Evolutionary conservation across 1,140 invertebrate species (phyloP), one percentile per base, ranked within the genome.

Genomic region (Lepidurus couesii): DNA sequence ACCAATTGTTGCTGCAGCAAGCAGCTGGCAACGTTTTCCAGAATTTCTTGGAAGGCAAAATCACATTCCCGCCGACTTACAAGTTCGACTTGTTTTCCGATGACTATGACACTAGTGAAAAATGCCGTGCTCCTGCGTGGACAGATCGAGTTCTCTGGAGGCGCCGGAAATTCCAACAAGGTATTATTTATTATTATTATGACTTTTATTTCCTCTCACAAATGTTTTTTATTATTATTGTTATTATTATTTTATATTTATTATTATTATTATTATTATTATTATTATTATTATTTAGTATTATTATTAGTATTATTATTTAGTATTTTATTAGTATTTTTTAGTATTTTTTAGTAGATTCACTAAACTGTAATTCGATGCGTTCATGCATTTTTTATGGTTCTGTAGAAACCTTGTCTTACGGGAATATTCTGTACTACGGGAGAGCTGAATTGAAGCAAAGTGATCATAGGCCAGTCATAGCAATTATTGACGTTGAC

Each of bases 21-120:
- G 88, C 89, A 42, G 89, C 90, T 77, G 92, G 92, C 53, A 91
- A 97, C 87, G 93, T 95, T n/a, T 99, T 99, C 83, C 91, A 93
- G 84, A 94, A 96, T 83, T 99, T 96, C 84, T 88, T 91, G 76
- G 98, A 99, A 88, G 98, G 95, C 1, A 90, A 91, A 42, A 93
- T 98, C 24, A 91, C 89, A 75, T 99, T 99, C 86, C 88, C 94
- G 26, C 98, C 98, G 2, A 99, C 98, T 0, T 99, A 99, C 84
- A 99, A 99, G 85, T 99, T 99, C 84, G 98, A 99, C 88, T 86
- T 98, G 45, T 99, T 99, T 85, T 98, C 95, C 83, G 95, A 99
- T 85, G 97, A 99, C 87, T 99, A 98, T 85, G 98, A 99, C 84
- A 99, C 98, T 0, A 98, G 97, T 85, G 98, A 99, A 85, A 99